Evolutionary conservation across 1,140 invertebrate genomes (phyloP), one percentile per base, ranked within the genome.

Genomic region (Lethrus apterus): DNA sequence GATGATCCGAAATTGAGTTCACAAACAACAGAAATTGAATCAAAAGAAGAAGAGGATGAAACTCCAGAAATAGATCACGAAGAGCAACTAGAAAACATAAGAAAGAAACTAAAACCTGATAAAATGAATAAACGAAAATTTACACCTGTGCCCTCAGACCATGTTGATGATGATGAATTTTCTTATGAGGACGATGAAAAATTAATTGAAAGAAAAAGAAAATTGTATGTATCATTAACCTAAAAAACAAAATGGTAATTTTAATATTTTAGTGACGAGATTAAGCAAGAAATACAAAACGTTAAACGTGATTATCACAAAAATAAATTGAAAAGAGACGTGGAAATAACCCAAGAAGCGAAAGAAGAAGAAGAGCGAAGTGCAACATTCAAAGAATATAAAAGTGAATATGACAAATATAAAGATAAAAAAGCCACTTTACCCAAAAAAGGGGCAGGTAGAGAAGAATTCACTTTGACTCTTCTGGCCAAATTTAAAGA

Each of bases 1-100:
- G 75, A 87, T 65, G 94, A 98, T 74, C 91, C 93, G 3, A 89
- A 86, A 63, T 71, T 98, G 9, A 93, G 84, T 67, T 78, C 80
- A 48, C 67, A 81, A 55, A 73, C 80, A 21, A n/a, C 59, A 54
- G 36, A 38, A 54, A 34, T 23, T 44, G 19, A 44, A 46, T 26
- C 5, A n/a, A 26, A 26, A 26, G 50, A 63, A 56, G 49, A 48
- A 52, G 65, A 68, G 20, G 57, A 58, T 49, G 41, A 51, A 26
- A 54, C 55, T 36, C 59, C 64, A 66, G 57, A 68, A 63, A 32
- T 63, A 70, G 55, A 67, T 65, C 55, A 70, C 68, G 55, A 77
- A 69, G 59, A 71, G 60, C 60, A 71, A 62, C 59, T 79, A 11
- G 71, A 64, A 55, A 73, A 62, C 59, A 75, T 75, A 23, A 72